These are phyloP conservation scores for Drosophila putrida DNA, from an alignment of 2,888 invertebrate genomes.

Conservation along the genomic window DNA sequence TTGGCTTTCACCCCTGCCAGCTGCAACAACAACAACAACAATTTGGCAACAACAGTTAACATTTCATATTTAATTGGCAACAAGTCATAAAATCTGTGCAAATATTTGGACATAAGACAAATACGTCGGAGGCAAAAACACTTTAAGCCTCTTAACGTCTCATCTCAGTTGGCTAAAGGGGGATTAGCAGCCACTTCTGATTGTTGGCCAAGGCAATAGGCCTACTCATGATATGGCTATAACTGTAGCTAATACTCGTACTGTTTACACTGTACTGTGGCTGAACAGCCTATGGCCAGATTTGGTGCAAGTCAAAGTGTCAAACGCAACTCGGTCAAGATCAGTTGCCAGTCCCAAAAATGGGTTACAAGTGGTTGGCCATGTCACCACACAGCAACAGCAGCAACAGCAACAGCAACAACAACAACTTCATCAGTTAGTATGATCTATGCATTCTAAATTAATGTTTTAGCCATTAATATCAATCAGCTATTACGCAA, in stretches of 20 bases:
- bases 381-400: conserved; percentile 46
- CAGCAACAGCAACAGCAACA: conserved; percentile 1
- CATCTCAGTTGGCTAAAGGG: background rate
- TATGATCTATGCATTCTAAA: conserved; percentile 6
- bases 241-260: conserved; percentile 5
- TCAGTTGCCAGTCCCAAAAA: conserved; percentile 67
- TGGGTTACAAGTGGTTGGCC: conserved; percentile 72
- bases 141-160: background rate
- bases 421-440: conserved; percentile 4
- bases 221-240: conserved; percentile 15
- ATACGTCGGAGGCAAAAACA: conserved; percentile 1
- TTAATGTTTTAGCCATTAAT: conserved; percentile 27
- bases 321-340: conserved; percentile 65
- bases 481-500: conserved; percentile 45
- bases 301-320: conserved; percentile 63
- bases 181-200: conserved; percentile 31
- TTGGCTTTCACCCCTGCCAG: background rate
- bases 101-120: conserved; percentile 50
- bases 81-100: conserved; percentile 47
- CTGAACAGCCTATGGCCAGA: conserved; percentile 31
- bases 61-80: conserved; percentile 44
- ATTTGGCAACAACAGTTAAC: conserved; percentile 1
- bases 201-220: conserved; percentile 44
- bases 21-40: background rate
- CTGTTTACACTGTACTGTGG: background rate